Conservation (phyloP, 1,140 invertebrate species). For the Tyrophagus putrescentiae region DNA sequence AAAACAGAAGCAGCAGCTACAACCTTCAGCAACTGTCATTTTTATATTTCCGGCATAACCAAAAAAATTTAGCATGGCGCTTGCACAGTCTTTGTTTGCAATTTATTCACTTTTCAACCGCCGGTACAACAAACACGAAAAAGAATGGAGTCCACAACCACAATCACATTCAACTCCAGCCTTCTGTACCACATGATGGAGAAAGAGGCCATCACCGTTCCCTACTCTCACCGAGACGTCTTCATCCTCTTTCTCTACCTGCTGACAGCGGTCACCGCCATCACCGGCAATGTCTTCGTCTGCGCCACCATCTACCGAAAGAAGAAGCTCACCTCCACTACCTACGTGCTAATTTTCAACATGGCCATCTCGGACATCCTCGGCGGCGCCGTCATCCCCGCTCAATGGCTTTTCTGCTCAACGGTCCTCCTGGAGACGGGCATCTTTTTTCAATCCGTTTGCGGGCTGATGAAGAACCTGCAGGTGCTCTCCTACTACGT, state of each 20-base stretch:
- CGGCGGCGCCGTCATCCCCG: slow-evolving; percentile 9
- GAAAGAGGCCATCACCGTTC: too few species aligned
- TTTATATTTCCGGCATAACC: too few species aligned
- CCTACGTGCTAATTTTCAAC: slow-evolving; percentile 72
- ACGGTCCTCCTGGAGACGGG: background rate
- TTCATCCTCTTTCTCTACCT: slow-evolving; percentile 29
- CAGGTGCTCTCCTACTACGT: slow-evolving; percentile 33
- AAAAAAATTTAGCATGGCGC: too few species aligned
- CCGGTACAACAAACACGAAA: too few species aligned
- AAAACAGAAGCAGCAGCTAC: too few species aligned
- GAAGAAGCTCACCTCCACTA: slow-evolving; percentile 43
- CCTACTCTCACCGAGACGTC: too few species aligned
- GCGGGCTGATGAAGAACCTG: background rate
- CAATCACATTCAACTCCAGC: too few species aligned
- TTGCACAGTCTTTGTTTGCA: too few species aligned
- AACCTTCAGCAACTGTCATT: too few species aligned
- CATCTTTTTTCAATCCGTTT: background rate
- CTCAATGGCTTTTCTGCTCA: slow-evolving; percentile 16
- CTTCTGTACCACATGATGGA: too few species aligned
- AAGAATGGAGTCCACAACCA: too few species aligned
- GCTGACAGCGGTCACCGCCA: slow-evolving; percentile 31
- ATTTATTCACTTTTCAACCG: too few species aligned
- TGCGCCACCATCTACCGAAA: slow-evolving; percentile 31
- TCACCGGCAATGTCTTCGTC: slow-evolving; percentile 33
- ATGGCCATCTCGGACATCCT: slow-evolving; percentile 55